Evolutionary conservation across 1,140 invertebrate species (phyloP).

Genomic region (Drosophila grimshawi): DNA sequence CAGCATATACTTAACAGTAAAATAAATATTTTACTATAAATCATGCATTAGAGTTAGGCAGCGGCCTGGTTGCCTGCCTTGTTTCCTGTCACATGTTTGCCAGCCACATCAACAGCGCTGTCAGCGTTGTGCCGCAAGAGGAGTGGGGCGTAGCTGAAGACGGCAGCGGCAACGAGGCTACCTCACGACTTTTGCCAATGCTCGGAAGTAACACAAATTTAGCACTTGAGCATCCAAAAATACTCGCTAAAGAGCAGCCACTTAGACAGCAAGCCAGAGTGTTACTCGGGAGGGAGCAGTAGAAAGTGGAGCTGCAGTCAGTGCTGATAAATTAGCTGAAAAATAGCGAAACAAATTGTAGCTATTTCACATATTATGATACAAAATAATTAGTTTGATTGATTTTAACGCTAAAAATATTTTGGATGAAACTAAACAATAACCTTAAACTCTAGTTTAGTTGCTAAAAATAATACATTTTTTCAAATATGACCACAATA

Average conservation of each 20-base stretch:
- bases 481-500: no score
- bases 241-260: slow-evolving; percentile 48
- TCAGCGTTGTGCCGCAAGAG: not conserved
- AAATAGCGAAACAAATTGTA: not conserved
- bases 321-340: slow-evolving; percentile 20
- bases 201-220: slow-evolving; percentile 82
- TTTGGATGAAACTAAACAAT: no score
- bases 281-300: not conserved
- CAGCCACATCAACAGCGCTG: slow-evolving; percentile 50
- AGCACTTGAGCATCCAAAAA: slow-evolving; percentile 74
- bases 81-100: slow-evolving; percentile 69
- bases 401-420: no score
- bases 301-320: not conserved
- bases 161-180: slow-evolving; percentile 5
- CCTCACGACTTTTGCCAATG: slow-evolving; percentile 67
- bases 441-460: no score
- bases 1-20: slow-evolving; percentile 80
- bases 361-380: no score
- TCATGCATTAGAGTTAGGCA: slow-evolving; percentile 76
- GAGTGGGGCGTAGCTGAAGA: not conserved
- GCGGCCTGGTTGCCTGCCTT: slow-evolving; percentile 55
- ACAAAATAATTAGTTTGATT: no score
- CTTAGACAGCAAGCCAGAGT: slow-evolving; percentile 43
- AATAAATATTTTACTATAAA: slow-evolving; percentile 83
- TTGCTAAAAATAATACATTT: no score